These are phyloP conservation scores for Megaceryle maxima DNA, from an alignment of 2,113 vertebrate genomes.

Conservation along the genomic window DNA sequence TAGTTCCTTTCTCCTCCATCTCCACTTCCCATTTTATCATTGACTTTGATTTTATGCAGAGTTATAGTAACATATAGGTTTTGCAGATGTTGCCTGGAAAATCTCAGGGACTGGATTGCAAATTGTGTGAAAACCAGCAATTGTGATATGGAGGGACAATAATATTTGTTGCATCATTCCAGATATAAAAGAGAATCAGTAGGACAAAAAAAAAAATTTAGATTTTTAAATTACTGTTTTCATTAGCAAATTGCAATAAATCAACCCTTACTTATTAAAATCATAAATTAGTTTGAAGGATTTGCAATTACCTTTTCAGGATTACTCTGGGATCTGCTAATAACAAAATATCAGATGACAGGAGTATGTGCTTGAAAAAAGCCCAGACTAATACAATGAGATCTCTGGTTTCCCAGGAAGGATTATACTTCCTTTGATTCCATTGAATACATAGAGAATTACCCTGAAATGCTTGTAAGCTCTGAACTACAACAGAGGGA, in stretches of 20 bases:
- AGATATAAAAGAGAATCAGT: neutral
- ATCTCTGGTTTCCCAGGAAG: neutral
- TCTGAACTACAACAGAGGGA: neutral
- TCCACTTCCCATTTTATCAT: conserved; percentile 54
- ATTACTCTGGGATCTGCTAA: neutral
- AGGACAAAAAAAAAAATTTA: neutral
- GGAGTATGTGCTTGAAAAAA: neutral
- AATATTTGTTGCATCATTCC: neutral
- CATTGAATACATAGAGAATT: neutral
- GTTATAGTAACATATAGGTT: neutral
- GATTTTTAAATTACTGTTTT: neutral
- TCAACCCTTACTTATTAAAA: neutral
- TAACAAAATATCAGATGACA: neutral
- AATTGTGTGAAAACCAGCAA: conserved; percentile 10
- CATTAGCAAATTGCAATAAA: neutral
- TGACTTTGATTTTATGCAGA: conserved; percentile 63
- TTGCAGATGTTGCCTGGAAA: neutral
- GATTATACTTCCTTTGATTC: neutral
- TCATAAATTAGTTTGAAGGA: neutral
- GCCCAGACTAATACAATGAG: neutral
- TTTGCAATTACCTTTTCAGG: neutral
- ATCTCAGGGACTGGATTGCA: neutral
- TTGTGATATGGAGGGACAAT: neutral
- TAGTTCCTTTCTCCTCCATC: neutral
- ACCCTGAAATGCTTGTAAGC: neutral